Percentiles rank a stretch among this genome's conserved stretches.
Evolutionary conservation across 2,888 invertebrate species (phyloP).

Genomic region (Prostheceraeus crozeri): DNA sequence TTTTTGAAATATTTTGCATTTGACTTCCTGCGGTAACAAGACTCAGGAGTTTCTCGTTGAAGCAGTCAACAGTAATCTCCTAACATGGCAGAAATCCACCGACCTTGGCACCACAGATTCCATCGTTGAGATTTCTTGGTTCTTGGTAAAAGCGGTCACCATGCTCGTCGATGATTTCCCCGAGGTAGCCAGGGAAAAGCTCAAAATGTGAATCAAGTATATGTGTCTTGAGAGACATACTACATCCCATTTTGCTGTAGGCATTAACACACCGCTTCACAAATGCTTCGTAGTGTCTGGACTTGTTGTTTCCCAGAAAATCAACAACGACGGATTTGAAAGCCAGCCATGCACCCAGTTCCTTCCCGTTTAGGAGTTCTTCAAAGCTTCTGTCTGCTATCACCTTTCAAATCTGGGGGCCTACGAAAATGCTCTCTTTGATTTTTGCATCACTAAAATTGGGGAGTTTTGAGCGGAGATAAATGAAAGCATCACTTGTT

Average conservation of each 20-base stretch:
- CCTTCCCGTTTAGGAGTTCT: background rate
- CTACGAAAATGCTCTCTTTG: constrained; percentile 14
- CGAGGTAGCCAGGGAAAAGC: background rate
- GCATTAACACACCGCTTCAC: background rate
- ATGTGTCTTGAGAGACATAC: constrained; percentile 18
- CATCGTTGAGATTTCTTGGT: constrained; percentile 3
- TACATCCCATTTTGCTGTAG: background rate
- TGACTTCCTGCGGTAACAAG: no score
- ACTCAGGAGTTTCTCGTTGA: constrained; percentile 4
- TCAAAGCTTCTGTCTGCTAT: constrained; percentile 11
- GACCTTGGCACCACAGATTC: background rate
- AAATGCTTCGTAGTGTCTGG: background rate
- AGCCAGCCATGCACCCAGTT: constrained; percentile 13
- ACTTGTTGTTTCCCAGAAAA: constrained; percentile 20
- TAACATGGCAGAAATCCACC: no score
- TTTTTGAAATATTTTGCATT: no score
- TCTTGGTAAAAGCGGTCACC: constrained; percentile 18
- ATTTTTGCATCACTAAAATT: constrained; percentile 10
- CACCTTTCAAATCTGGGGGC: background rate
- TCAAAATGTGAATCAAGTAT: constrained; percentile 16
- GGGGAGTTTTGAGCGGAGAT: background rate
- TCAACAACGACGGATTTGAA: constrained; percentile 9
- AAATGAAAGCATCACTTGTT: background rate
- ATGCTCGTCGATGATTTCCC: background rate
- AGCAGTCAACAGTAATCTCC: constrained; percentile 3